A percentile compares a stretch with the other conserved stretches of the same genome.
Evolutionary conservation across 2,113 vertebrate genomes (phyloP).

Genomic region (Corydoras sp.): DNA sequence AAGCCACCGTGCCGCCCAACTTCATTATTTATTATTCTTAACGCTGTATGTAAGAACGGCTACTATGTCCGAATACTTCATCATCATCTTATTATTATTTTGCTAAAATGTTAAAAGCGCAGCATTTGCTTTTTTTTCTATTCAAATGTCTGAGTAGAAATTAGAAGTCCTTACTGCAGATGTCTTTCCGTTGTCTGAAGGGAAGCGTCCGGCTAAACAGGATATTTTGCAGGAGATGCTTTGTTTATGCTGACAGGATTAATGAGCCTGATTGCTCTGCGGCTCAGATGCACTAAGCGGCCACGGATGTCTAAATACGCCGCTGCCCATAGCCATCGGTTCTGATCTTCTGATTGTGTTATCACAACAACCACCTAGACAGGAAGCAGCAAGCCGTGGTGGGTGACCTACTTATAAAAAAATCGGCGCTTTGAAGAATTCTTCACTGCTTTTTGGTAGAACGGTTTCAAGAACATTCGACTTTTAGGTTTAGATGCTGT

Average conservation of each 20-base stretch:
- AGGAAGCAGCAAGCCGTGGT: neutral
- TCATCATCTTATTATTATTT: too few species aligned
- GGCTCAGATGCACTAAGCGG: neutral
- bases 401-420: neutral
- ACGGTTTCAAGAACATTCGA: too few species aligned
- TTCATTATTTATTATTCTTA: too few species aligned
- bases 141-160: too few species aligned
- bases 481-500: too few species aligned
- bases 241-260: constrained; percentile 17
- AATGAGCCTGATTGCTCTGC: constrained; percentile 2
- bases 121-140: too few species aligned
- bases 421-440: neutral
- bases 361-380: neutral
- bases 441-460: too few species aligned
- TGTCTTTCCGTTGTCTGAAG: constrained; percentile 12
- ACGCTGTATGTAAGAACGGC: too few species aligned
- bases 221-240: neutral
- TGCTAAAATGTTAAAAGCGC: too few species aligned
- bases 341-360: constrained; percentile 5
- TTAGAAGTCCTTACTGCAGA: neutral
- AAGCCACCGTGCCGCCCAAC: too few species aligned
- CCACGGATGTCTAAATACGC: neutral
- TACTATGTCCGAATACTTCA: too few species aligned
- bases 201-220: constrained; percentile 14
- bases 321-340: neutral